Percentiles rank a stretch among this genome's conserved stretches.
phyloP scores from a whole-genome alignment of 2,797 vertebrate species.

The Aldrovandia affinis region DNA sequence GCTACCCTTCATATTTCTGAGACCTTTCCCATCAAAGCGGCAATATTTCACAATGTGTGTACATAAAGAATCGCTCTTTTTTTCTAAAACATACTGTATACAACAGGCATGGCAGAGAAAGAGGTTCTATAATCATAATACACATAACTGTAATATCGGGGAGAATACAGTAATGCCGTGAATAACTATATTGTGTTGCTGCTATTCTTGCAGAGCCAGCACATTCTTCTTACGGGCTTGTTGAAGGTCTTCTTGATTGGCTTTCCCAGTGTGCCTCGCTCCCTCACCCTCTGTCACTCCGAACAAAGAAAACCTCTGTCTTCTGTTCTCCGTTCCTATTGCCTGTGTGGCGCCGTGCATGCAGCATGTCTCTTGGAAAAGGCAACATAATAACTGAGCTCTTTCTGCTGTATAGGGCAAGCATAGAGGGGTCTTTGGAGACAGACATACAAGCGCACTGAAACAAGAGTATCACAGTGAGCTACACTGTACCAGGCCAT shows the following conservation, averaged over 20 bases:
- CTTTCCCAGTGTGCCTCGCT: neutral
- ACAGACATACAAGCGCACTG: neutral
- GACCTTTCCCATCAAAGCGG: no score
- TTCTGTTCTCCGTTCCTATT: conserved; percentile 18
- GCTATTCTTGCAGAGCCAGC: neutral
- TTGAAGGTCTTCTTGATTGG: conserved; percentile 23
- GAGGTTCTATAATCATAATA: neutral
- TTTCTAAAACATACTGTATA: neutral
- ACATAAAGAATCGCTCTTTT: neutral
- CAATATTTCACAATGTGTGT: neutral
- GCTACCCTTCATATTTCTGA: no score
- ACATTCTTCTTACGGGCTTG: conserved; percentile 17
- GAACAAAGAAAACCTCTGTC: conserved; percentile 2
- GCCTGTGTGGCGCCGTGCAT: conserved; percentile 2
- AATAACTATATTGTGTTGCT: neutral
- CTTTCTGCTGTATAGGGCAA: neutral
- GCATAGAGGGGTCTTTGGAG: neutral
- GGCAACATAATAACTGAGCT: conserved; percentile 5
- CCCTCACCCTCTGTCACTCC: neutral
- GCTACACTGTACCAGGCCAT: neutral
- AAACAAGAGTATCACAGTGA: conserved; percentile 9
- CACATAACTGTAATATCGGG: neutral
- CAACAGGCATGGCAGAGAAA: neutral
- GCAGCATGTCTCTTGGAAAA: conserved; percentile 5
- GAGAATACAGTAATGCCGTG: neutral